Evolutionary conservation across 2,113 vertebrate species (phyloP).

Genomic region (Caretta caretta): DNA sequence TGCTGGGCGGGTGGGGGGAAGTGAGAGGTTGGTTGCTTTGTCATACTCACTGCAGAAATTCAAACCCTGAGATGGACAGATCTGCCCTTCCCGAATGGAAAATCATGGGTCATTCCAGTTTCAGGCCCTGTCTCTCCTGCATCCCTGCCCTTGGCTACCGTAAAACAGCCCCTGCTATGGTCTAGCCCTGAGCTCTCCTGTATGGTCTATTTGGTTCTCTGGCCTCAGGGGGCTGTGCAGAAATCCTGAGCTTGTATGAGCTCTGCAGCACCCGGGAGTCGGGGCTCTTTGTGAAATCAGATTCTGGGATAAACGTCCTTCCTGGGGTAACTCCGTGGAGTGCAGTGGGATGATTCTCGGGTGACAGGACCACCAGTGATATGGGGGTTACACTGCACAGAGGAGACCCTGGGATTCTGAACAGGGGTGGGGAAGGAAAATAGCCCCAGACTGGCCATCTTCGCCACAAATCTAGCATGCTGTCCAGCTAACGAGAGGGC

Average conservation of each 20-base stretch:
- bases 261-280: neutral
- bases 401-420: neutral
- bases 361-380: neutral
- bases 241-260: too few relatives aligned
- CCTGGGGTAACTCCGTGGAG: neutral
- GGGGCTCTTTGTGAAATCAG: neutral
- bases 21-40: too few relatives aligned
- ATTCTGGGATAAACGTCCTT: neutral
- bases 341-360: neutral
- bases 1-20: too few relatives aligned
- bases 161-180: neutral
- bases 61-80: neutral
- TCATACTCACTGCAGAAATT: too few relatives aligned
- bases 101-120: neutral
- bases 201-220: neutral
- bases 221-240: neutral
- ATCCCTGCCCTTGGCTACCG: neutral
- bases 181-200: neutral
- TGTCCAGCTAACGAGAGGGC: too few relatives aligned
- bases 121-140: neutral
- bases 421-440: neutral
- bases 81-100: neutral
- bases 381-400: neutral
- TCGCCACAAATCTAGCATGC: neutral
- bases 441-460: neutral